A percentile compares a stretch with the other conserved stretches of the same genome.
phyloP scores from a whole-genome alignment of 2,797 vertebrate species.

The Tamandua tetradactyla region DNA sequence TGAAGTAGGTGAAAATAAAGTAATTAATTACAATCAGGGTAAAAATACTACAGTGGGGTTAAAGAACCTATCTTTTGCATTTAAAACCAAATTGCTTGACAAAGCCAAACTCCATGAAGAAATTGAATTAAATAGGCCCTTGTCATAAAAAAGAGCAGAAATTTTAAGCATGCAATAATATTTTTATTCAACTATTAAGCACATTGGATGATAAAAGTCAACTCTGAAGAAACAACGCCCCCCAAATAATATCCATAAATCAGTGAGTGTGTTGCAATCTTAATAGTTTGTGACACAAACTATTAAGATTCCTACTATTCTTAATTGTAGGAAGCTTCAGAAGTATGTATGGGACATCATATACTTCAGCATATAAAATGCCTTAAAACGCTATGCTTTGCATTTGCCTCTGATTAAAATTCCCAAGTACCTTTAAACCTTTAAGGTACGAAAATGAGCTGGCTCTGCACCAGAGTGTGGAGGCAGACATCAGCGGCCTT shows the following conservation, averaged over 20 bases:
- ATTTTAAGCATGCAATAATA: not conserved
- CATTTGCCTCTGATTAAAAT: not conserved
- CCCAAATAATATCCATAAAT: not conserved
- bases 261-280: not conserved
- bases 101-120: not conserved
- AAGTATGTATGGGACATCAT: not conserved
- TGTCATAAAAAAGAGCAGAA: not conserved
- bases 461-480: slow-evolving; percentile 76
- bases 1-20: slow-evolving; percentile 77
- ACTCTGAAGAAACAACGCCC: not conserved
- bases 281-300: too few relatives aligned
- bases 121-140: not conserved
- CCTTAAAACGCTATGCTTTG: not conserved
- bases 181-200: not conserved
- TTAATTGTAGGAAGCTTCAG: not conserved
- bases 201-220: not conserved
- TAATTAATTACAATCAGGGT: not conserved
- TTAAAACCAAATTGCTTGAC: slow-evolving; percentile 20
- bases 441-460: slow-evolving; percentile 83
- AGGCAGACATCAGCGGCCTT: slow-evolving; percentile 78
- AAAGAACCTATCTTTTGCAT: not conserved
- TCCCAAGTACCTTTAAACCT: slow-evolving; percentile 2
- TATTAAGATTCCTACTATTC: too few relatives aligned
- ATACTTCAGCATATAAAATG: not conserved
- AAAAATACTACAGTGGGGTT: not conserved